phyloP scores from a whole-genome alignment of 2,797 vertebrate genomes.

The Diceros bicornis region DNA sequence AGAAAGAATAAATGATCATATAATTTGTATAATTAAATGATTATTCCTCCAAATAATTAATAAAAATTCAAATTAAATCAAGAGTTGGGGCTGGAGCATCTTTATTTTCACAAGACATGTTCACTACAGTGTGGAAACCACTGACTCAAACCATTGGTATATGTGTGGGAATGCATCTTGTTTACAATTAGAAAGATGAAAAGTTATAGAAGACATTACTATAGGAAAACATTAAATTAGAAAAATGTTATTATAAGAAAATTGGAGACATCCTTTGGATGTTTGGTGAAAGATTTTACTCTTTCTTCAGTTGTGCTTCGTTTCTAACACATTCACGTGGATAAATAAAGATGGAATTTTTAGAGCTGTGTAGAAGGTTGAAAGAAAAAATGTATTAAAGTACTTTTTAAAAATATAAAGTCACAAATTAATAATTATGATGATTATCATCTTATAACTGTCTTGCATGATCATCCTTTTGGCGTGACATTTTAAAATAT shows the following conservation, averaged over 20 bases:
- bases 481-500: slow-evolving; percentile 46
- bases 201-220: background rate
- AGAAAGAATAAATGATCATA: background rate
- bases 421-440: background rate
- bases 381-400: slow-evolving; percentile 17
- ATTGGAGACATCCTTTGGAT: background rate
- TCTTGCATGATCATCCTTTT: slow-evolving; percentile 23
- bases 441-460: background rate
- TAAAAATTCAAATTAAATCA: slow-evolving; percentile 21
- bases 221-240: background rate
- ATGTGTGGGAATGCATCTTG: background rate
- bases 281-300: background rate
- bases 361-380: background rate
- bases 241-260: background rate
- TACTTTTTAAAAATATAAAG: background rate
- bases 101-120: background rate
- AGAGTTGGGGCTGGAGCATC: background rate
- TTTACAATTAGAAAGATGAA: background rate
- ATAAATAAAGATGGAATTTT: background rate
- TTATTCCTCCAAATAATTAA: slow-evolving; percentile 54
- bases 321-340: background rate
- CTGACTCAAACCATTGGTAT: background rate
- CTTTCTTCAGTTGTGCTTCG: background rate
- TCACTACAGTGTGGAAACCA: background rate
- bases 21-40: slow-evolving; percentile 33